Percentiles rank a stretch among this genome's conserved stretches.
Conservation (phyloP, 2,797 vertebrate species). For the Spinibarbus caldwelli region DNA sequence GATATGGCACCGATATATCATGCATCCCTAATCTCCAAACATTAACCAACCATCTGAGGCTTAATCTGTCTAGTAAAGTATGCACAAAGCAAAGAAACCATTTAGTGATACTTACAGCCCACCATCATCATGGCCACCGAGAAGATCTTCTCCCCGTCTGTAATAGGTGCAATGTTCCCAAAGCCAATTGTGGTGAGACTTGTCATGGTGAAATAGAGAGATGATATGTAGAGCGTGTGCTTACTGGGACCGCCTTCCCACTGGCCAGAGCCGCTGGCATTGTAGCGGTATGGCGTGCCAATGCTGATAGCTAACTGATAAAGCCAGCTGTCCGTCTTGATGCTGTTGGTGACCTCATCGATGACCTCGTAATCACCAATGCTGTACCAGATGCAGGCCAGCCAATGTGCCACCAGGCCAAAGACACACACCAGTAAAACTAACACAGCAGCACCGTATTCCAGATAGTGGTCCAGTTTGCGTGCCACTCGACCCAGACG, state of each 20-base stretch:
- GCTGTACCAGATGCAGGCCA: conserved; percentile 92
- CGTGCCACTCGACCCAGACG: conserved; percentile 87
- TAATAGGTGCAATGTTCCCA: conserved; percentile 91
- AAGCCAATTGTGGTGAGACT: conserved; percentile 93
- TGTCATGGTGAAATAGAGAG: conserved; percentile 91
- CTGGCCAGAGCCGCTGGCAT: conserved; percentile 82
- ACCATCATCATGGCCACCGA: conserved; percentile 90
- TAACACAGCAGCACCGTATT: conserved; percentile 87
- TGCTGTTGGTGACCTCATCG: conserved; percentile 85
- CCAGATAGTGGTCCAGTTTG: conserved; percentile 89
- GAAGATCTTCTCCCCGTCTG: conserved; percentile 92
- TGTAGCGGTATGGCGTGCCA: conserved; percentile 86
- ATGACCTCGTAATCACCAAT: conserved; percentile 90
- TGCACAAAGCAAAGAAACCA: conserved; percentile 8
- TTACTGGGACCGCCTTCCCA: conserved; percentile 87
- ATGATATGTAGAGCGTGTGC: conserved; percentile 90
- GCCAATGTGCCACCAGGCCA: conserved; percentile 88
- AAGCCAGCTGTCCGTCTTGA: conserved; percentile 89
- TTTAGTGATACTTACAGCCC: conserved; percentile 58
- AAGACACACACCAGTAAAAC: conserved; percentile 89
- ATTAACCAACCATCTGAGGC: neutral
- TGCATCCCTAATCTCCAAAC: neutral
- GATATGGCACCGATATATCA: neutral
- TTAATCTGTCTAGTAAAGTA: neutral
- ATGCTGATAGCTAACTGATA: conserved; percentile 88